Evolutionary conservation across 2,797 vertebrate genomes (phyloP).

Genomic region (Microcaecilia unicolor): DNA sequence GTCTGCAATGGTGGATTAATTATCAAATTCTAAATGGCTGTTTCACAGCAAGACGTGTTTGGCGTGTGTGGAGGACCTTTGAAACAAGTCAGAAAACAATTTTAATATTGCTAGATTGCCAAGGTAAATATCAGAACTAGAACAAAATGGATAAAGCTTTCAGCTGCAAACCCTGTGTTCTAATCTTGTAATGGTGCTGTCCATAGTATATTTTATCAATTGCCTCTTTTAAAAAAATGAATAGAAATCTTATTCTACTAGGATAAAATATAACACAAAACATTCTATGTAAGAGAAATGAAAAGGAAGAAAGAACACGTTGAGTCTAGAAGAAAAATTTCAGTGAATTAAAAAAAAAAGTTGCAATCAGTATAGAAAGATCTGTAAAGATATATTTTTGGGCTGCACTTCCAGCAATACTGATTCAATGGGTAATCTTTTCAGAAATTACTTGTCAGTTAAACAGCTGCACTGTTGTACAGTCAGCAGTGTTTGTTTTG

Average conservation of each 20-base stretch:
- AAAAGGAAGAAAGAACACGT: slow-evolving; percentile 23
- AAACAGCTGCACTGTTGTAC: not conserved
- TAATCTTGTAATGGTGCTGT: slow-evolving; percentile 72
- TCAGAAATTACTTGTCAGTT: slow-evolving; percentile 18
- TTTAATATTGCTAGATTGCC: slow-evolving; percentile 55
- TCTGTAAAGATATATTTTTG: slow-evolving; percentile 17
- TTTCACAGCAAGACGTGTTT: slow-evolving; percentile 55
- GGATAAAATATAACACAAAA: slow-evolving; percentile 36
- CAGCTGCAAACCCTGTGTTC: slow-evolving; percentile 67
- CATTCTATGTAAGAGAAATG: slow-evolving; percentile 25
- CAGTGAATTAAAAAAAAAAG: slow-evolving; percentile 25
- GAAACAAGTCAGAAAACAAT: slow-evolving; percentile 34
- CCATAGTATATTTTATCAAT: slow-evolving; percentile 59
- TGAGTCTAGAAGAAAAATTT: slow-evolving; percentile 32
- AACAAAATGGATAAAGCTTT: slow-evolving; percentile 43
- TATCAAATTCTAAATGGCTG: slow-evolving; percentile 72
- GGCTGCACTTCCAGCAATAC: slow-evolving; percentile 13
- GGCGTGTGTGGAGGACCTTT: slow-evolving; percentile 48
- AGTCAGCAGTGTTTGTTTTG: not conserved
- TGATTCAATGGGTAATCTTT: slow-evolving; percentile 16
- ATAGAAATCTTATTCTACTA: slow-evolving; percentile 42
- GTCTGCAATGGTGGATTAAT: slow-evolving; percentile 61
- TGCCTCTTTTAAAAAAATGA: slow-evolving; percentile 48
- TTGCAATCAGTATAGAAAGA: slow-evolving; percentile 24
- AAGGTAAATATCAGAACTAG: slow-evolving; percentile 40